phyloP scores from a whole-genome alignment of 2,888 invertebrate species.

The Chrysina gloriosa region DNA sequence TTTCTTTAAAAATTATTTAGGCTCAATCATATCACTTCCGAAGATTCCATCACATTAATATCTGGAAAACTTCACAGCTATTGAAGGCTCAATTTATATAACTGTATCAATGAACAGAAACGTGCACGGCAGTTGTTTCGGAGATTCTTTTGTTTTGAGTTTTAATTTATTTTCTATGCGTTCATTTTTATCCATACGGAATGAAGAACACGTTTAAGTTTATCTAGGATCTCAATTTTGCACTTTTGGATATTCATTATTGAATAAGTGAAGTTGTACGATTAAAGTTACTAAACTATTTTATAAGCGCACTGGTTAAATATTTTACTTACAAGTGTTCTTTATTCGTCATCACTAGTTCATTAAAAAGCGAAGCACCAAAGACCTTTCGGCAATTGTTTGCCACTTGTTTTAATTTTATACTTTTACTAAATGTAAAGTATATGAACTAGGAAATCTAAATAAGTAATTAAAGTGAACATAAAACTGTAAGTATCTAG shows the following conservation, averaged over 20 bases:
- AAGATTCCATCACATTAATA: slow-evolving; percentile 9
- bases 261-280: neutral
- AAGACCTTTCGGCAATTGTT: slow-evolving; percentile 30
- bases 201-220: slow-evolving; percentile 24
- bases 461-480: slow-evolving; percentile 10
- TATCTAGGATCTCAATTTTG: slow-evolving; percentile 1
- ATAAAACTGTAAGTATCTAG: slow-evolving; percentile 38
- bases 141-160: slow-evolving; percentile 9
- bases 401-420: slow-evolving; percentile 30
- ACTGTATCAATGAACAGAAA: neutral
- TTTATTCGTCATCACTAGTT: slow-evolving; percentile 18
- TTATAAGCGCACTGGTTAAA: neutral
- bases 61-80: slow-evolving; percentile 21
- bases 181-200: neutral
- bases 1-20: slow-evolving; percentile 34
- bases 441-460: slow-evolving; percentile 26
- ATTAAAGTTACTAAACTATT: slow-evolving; percentile 7
- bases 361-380: slow-evolving; percentile 30
- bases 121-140: neutral
- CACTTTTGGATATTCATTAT: slow-evolving; percentile 5
- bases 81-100: slow-evolving; percentile 15
- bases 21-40: slow-evolving; percentile 18
- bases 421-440: slow-evolving; percentile 15
- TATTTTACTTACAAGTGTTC: slow-evolving; percentile 17
- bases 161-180: slow-evolving; percentile 24